Evolutionary conservation across 2,113 vertebrate genomes (phyloP).

Genomic region (Phyllostomus hastatus): DNA sequence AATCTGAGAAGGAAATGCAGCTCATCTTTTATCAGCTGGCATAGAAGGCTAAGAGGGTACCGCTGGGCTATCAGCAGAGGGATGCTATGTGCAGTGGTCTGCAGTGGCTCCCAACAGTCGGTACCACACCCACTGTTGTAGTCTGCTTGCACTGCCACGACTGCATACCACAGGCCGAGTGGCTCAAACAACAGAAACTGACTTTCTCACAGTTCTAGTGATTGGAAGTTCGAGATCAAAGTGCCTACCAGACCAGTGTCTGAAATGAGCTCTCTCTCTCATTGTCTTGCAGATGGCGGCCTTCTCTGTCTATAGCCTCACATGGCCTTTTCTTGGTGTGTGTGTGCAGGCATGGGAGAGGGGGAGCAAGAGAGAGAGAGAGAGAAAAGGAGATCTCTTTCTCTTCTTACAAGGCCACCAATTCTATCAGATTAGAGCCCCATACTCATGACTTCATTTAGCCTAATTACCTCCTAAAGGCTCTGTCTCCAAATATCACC

Average conservation of each 20-base stretch:
- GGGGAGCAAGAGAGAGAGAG: neutral
- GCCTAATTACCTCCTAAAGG: neutral
- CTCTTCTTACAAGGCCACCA: neutral
- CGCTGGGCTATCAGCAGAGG: constrained; percentile 64
- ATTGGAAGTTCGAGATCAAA: neutral
- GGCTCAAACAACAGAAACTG: neutral
- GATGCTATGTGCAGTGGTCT: constrained; percentile 58
- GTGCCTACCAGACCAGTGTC: neutral
- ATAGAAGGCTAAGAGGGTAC: constrained; percentile 32
- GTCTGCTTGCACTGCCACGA: neutral
- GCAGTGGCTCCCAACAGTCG: constrained; percentile 50
- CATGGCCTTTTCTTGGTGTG: neutral
- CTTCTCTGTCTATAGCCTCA: neutral
- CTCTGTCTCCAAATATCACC: neutral
- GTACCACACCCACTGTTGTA: neutral
- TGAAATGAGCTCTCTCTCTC: neutral
- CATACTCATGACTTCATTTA: neutral
- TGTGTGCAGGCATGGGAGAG: neutral
- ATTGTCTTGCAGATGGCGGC: neutral
- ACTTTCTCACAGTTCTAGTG: neutral
- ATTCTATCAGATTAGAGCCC: neutral
- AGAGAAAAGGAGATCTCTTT: neutral
- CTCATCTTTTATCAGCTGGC: constrained; percentile 68
- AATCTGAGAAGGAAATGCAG: constrained; percentile 56
- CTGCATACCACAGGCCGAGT: neutral